These are phyloP conservation scores for Poecile atricapillus DNA, from an alignment of 2,113 vertebrate genomes.

Conservation along the genomic window DNA sequence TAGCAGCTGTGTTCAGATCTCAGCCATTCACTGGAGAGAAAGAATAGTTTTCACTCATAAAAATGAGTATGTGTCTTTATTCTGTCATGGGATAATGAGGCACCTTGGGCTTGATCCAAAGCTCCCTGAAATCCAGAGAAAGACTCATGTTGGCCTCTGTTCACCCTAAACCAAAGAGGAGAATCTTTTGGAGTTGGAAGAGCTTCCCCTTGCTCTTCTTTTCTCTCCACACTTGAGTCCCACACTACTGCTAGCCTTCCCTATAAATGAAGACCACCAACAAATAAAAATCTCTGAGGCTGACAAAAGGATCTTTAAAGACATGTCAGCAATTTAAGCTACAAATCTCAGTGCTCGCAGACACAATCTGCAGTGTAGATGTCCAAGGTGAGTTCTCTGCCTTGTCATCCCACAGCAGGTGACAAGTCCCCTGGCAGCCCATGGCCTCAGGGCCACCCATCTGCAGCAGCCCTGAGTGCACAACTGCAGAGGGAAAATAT, in stretches of 20 bases:
- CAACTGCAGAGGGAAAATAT: not conserved
- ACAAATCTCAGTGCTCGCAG: not conserved
- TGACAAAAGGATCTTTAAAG: not conserved
- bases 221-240: not conserved
- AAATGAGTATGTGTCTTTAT: slow-evolving; percentile 44
- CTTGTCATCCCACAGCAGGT: not conserved
- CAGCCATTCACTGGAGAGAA: slow-evolving; percentile 46
- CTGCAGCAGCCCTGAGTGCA: not conserved
- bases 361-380: not conserved
- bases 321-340: not conserved
- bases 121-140: slow-evolving; percentile 20
- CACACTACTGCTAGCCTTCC: not conserved
- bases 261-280: not conserved
- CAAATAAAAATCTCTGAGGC: not conserved
- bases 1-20: slow-evolving; percentile 65
- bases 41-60: slow-evolving; percentile 59
- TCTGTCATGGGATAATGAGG: slow-evolving; percentile 58
- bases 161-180: slow-evolving; percentile 21
- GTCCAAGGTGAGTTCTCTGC: not conserved
- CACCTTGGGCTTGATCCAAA: slow-evolving; percentile 62
- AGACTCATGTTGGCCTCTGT: not conserved
- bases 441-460: not conserved
- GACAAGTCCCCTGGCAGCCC: not conserved
- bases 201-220: not conserved
- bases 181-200: not conserved